These are phyloP conservation scores for Drosophila pallidifrons DNA, from an alignment of 1,140 invertebrate species.

Conservation along the genomic window DNA sequence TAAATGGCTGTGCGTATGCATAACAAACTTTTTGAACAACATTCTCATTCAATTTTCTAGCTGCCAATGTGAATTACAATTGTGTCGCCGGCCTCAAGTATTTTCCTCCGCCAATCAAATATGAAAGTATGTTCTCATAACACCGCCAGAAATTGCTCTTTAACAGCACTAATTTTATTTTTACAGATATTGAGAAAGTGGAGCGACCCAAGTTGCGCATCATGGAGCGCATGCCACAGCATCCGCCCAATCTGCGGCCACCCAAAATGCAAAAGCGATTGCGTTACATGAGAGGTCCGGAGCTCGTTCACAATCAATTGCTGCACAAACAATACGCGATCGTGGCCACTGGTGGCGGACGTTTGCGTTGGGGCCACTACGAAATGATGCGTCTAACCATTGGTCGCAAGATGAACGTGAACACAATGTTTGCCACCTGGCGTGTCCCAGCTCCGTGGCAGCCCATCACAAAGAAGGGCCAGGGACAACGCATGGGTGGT, in stretches of 20 bases:
- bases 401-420: conserved; percentile 90
- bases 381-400: conserved; percentile 93
- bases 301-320: conserved; percentile 92
- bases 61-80: conserved; percentile 52
- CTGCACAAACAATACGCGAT: conserved; percentile 96
- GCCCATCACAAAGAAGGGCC: conserved; percentile 95
- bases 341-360: conserved; percentile 93
- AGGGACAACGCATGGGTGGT: conserved; percentile 96
- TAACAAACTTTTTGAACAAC: not conserved
- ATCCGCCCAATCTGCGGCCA: conserved; percentile 88
- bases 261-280: conserved; percentile 94
- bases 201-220: conserved; percentile 89
- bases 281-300: conserved; percentile 94
- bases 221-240: conserved; percentile 90
- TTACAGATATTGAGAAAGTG: conserved; percentile 90
- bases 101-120: conserved; percentile 87
- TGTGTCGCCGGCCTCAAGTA: conserved; percentile 87
- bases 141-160: not conserved
- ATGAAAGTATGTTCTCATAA: conserved; percentile 86
- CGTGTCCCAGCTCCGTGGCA: conserved; percentile 98
- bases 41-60: conserved; percentile 28
- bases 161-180: not conserved
- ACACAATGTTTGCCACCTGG: conserved; percentile 97
- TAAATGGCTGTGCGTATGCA: not conserved
- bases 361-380: conserved; percentile 92